Evolutionary conservation across 2,113 vertebrate species (phyloP).

Genomic region (Cynocephalus volans): DNA sequence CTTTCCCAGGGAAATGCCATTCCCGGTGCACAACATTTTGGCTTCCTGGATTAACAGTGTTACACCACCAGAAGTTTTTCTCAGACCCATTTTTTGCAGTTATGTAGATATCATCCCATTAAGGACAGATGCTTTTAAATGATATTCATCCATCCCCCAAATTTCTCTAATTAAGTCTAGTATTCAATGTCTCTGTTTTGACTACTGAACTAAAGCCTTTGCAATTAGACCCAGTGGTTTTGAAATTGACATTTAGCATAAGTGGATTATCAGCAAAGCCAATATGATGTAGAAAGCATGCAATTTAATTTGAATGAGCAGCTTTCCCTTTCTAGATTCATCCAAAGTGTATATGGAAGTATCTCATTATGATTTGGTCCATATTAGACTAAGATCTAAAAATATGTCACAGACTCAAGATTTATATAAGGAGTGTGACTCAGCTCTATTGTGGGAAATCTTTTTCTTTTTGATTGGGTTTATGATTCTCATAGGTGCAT

Average conservation of each 20-base stretch:
- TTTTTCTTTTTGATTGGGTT: conserved; percentile 53
- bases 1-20: not conserved
- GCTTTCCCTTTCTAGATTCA: conserved; percentile 60
- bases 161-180: conserved; percentile 56
- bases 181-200: conserved; percentile 52
- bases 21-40: not conserved
- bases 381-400: conserved; percentile 68
- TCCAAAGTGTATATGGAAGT: conserved; percentile 48
- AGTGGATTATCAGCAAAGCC: conserved; percentile 66
- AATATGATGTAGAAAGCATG: conserved; percentile 53
- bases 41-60: not conserved
- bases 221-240: conserved; percentile 70
- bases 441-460: conserved; percentile 39
- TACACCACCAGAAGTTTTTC: not conserved
- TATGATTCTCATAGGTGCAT: conserved; percentile 60
- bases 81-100: not conserved
- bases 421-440: conserved; percentile 75
- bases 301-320: conserved; percentile 63
- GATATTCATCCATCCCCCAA: not conserved
- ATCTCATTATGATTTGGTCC: conserved; percentile 58
- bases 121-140: conserved; percentile 55
- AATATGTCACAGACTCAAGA: conserved; percentile 60
- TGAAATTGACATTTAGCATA: conserved; percentile 72
- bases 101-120: not conserved
- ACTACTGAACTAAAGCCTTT: conserved; percentile 56